Evolutionary conservation across 2,797 vertebrate species (phyloP), one percentile per base, ranked within the genome.

Genomic region (Coranthus polyacanthus): DNA sequence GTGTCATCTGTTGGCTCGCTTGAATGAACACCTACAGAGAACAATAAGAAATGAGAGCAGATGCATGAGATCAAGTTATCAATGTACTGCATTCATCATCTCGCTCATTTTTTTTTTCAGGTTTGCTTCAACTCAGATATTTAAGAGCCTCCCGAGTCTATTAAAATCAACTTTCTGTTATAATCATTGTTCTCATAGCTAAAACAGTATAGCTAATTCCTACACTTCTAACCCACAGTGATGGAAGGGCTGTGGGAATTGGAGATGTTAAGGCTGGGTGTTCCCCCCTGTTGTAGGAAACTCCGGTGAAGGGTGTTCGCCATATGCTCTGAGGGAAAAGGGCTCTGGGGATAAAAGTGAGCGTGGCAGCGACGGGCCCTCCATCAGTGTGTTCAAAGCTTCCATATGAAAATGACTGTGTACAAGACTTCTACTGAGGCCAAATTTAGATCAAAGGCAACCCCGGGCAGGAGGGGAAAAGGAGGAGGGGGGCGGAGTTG

Each of bases 371-470:
- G 90, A 91, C 82, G 57, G 89, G 92, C 77, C 83, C 93, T 94
- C 93, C 93, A 95, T 94, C 96, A 96, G 94, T 93, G 95, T 95
- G 96, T 96, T 97, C 95, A 96, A 95, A 95, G 94, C 93, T 94
- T 79, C 85, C 94, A 90, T 92, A 96, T 96, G 91, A 92, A 94
- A 91, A 92, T 92, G 77, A 92, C 76, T 91, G 85, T 84, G 89
- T 79, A 90, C 88, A 88, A 83, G 87, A 86, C 88, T 92, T 90
- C 87, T 70, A 51, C 83, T 72, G 84, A 79, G 87, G 89, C 91
- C 90, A 92, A 88, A 92, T 92, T 90, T 89, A 93, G 90, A 95
- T 93, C 93, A 94, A 94, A 94, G 90, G 63, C 79, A 75, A 85
- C 79, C 76, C 54, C 37, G 24, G 76, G 76, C 72, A 72, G 68